These are phyloP conservation scores for Zeugodacus cucurbitae DNA, from an alignment of 1,140 invertebrate genomes.

Conservation along the genomic window DNA sequence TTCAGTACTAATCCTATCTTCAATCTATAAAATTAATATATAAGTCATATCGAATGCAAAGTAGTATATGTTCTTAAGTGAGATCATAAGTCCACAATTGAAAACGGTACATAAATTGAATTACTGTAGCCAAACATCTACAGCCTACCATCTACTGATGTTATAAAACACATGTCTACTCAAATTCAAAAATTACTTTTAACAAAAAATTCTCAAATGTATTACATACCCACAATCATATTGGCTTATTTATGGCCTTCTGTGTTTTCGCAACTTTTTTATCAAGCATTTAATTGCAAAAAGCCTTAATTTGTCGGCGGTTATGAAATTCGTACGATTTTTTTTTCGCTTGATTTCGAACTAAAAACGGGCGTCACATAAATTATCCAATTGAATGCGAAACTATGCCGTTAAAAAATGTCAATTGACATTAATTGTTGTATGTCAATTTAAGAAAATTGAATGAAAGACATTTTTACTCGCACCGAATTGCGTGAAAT, in stretches of 20 bases:
- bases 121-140: too few relatives aligned
- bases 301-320: neutral
- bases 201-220: neutral
- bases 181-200: too few relatives aligned
- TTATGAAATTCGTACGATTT: neutral
- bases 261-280: neutral
- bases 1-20: too few relatives aligned
- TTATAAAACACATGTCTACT: too few relatives aligned
- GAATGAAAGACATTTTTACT: neutral
- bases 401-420: conserved; percentile 28
- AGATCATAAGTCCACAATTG: too few relatives aligned
- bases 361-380: neutral
- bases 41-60: too few relatives aligned
- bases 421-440: conserved; percentile 35
- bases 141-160: too few relatives aligned
- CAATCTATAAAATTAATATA: too few relatives aligned
- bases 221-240: neutral
- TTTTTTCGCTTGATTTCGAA: neutral
- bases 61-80: too few relatives aligned
- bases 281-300: neutral
- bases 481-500: neutral
- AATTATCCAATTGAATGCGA: conserved; percentile 26
- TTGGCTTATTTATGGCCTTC: neutral
- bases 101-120: too few relatives aligned
- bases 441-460: conserved; percentile 21